Base-by-base conservation (phyloP, 1,140 invertebrate genomes). In the Phthorimaea operculella region DNA sequence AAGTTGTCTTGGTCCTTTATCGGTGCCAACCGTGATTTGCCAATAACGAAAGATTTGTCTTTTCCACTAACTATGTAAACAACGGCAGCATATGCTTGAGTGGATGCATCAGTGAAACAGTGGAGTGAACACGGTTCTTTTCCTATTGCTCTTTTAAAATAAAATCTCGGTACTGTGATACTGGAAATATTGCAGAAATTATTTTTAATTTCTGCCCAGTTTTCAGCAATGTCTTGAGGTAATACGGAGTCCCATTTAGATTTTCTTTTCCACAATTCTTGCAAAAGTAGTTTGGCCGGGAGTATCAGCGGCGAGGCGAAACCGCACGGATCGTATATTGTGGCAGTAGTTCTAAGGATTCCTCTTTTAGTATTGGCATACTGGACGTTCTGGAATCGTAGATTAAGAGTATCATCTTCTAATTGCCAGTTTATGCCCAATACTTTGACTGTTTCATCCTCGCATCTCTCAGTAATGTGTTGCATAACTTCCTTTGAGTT, bases 211-310 rank as follows among this genome's bases (percentile, higher is more conserved):
- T 57, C 15, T 45, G 9, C 39, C 61, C 64, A 63, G 33, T 59
- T 28, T n/a, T 39, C 21, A 47, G 51, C 7, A 18, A 59, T 11
- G 8, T 56, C 36, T 28, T 52, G 36, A 39, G 45, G 33, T 33
- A 63, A 16, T 34, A 16, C 52, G 15, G 14, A n/a, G 42, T 64
- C 59, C 59, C 62, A 62, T 39, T 60, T 58, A 8, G 55, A 10
- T 34, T 67, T 64, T 33, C 39, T 10, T 36, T 58, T 67, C 62
- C 62, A 67, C 51, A 62, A 60, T 10, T 56, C 39, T 55, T 67
- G 65, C 21, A 67, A 54, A 36, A 62, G 57, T 16, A 60, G 11
- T 51, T 67, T 67, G 33, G 56, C 62, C 49, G 62, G 59, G 9
- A 67, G 33, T 17, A 62, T 39, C 11, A 57, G 21, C 15, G 65